A percentile compares a stretch with the other conserved stretches of the same genome.
These are phyloP conservation scores for Potamarius usumacintae DNA, from an alignment of 2,113 vertebrate genomes.

Conservation along the genomic window DNA sequence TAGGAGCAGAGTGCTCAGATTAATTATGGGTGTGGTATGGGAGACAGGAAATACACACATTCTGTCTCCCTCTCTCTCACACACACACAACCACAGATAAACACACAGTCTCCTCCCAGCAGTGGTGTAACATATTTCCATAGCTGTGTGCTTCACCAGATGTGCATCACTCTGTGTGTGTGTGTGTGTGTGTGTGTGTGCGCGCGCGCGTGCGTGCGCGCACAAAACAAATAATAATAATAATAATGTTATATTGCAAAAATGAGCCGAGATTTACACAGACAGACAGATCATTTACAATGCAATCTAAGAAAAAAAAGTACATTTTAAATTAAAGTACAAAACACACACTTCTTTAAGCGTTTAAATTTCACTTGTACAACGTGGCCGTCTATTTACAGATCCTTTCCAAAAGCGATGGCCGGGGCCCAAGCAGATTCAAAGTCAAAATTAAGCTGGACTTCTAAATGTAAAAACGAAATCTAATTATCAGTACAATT, in stretches of 20 bases:
- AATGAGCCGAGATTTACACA: not conserved
- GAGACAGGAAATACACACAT: constrained; percentile 36
- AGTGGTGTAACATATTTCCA: constrained; percentile 54
- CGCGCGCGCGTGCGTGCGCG: constrained; percentile 12
- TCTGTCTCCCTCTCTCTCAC: constrained; percentile 4
- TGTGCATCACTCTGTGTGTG: constrained; percentile 51
- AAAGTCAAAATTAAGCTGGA: not conserved
- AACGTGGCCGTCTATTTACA: no score
- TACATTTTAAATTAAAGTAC: not conserved
- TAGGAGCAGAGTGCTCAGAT: constrained; percentile 51
- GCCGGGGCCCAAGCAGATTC: not conserved
- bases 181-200: not conserved
- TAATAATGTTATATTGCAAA: not conserved
- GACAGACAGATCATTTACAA: not conserved
- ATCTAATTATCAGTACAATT: not conserved
- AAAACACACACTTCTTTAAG: not conserved
- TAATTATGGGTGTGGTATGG: constrained; percentile 57
- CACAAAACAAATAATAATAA: not conserved
- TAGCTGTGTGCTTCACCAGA: constrained; percentile 73
- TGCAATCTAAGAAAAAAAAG: not conserved
- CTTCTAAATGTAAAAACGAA: not conserved
- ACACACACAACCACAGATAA: constrained; percentile 39
- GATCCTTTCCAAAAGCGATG: not conserved
- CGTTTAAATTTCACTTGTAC: not conserved
- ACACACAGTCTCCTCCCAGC: constrained; percentile 54